Base-by-base conservation (phyloP, 2,888 invertebrate genomes). In the Taphrorychus bicolor region DNA sequence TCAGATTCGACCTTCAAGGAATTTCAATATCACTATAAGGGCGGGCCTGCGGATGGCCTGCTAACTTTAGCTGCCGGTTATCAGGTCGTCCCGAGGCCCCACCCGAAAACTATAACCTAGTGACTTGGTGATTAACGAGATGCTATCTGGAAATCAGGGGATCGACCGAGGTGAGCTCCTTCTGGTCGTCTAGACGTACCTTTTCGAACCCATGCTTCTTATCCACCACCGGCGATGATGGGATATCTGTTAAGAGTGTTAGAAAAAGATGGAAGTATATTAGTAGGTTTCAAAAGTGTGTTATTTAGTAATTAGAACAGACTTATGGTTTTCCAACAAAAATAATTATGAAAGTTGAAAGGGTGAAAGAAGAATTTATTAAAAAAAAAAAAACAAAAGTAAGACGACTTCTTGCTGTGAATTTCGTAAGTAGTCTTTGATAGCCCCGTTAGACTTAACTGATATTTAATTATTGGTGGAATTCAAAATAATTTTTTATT, bases 121-220 rank as follows among this genome's bases (percentile, higher is more conserved):
- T 32, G 7, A 32, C 11, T 32, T 1, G 9, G 32, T 32, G 32
- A 11, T 11, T 32, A 3, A 9, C 32, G 32, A 32, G 48, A 17
- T 18, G 48, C 48, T 67, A 67, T 67, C 62, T 69, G n/a, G 32
- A 5, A 4, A 70, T 59, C 4, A 70, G 62, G 0, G 71, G 70
- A 21, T 70, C 73, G 18, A 75, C 69, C 14, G 71, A 68, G 0
- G 75, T 74, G 56, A 75, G 59, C 71, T 76, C 74, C 65, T 73
- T 72, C 59, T 75, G 74, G 42, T 76, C 76, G 3, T 75, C 75
- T 42, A 69, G 64, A n/a, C 71, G 66, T 1, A 71, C 51, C 57
- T 72, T 72, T 61, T 71, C 69, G 52, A 75, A 60, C 18, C 72
- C 69, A 23, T 73, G 71, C 48, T 71, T 71, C 2, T 74, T 32